Conservation (phyloP, 2,888 invertebrate genomes). For the Pinctada fucata region DNA sequence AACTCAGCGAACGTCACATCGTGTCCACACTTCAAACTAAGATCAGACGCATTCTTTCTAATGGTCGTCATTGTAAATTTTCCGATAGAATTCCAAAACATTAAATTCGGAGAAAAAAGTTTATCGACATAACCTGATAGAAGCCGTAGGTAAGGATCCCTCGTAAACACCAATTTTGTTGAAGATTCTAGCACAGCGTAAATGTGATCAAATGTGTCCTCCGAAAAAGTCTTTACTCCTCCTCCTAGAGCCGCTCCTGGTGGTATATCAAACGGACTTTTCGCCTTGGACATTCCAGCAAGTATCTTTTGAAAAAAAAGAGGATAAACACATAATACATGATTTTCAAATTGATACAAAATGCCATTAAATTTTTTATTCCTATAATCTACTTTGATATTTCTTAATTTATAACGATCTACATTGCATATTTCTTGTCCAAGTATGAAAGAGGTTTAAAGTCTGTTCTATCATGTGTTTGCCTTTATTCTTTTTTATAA, state of each 20-base stretch:
- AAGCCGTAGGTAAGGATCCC: slow-evolving; percentile 53
- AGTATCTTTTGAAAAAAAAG: slow-evolving; percentile 10
- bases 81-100: slow-evolving; percentile 46
- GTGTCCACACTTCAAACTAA: slow-evolving; percentile 47
- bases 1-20: slow-evolving; percentile 55
- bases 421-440: too few species aligned
- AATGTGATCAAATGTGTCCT: slow-evolving; percentile 20
- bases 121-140: slow-evolving; percentile 58
- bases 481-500: too few species aligned
- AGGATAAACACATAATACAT: too few species aligned
- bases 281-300: slow-evolving; percentile 1
- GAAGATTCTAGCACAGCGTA: not conserved
- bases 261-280: slow-evolving; percentile 28
- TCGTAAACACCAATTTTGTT: slow-evolving; percentile 44
- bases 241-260: slow-evolving; percentile 17
- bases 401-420: too few species aligned
- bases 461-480: too few species aligned
- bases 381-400: too few species aligned
- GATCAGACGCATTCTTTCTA: slow-evolving; percentile 31
- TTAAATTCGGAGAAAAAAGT: slow-evolving; percentile 50
- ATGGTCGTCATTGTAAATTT: slow-evolving; percentile 29
- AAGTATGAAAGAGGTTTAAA: too few species aligned
- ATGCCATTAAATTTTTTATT: not conserved
- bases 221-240: slow-evolving; percentile 17
- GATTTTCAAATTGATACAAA: too few species aligned